Evolutionary conservation across 2,797 vertebrate species (phyloP), one percentile per base, ranked within the genome.

Genomic region (Neopelma chrysocephalum): DNA sequence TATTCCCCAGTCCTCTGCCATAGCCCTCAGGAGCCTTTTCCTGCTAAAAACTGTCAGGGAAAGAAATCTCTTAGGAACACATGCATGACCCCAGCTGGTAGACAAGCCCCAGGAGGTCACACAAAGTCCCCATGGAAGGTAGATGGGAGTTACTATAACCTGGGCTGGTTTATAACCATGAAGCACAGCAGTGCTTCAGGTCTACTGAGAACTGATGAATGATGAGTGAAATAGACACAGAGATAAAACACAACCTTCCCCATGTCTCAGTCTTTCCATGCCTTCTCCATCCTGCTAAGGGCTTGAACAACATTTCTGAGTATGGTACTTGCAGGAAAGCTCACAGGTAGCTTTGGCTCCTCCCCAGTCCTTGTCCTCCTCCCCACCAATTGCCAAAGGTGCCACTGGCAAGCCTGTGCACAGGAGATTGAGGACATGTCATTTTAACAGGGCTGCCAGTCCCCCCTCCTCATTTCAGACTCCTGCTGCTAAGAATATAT

Each of bases 401-500:
- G 5, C 38, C 4, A 1, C 18, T 27, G 29, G 57, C 61, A 60
- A 40, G 43, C n/a, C 56, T 66, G 31, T 77, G 66, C 54, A 47
- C 31, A 58, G 64, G 20, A 53, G 78, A 36, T 25, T 60, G 87
- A 94, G 61, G 65, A 81, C 34, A 4, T 56, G 45, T 50, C 84
- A 23, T 85, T 90, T 47, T 90, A 66, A 50, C 85, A 91, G 60
- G 34, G 18, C 22, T 90, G 81, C 32, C 45, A 57, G 25, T 48
- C 6, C 42, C 57, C 45, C 6, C 4, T 15, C 40, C 56, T 82
- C 60, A 64, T 86, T 93, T 90, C 83, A 83, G 54, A 38, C 86
- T 95, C 82, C 88, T 82, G 91, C 88, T 82, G 58, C 82, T 90
- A 88, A 92, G 93, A 83, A 78, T 69, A 82, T 21, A 14, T 56